A percentile compares a stretch with the other conserved stretches of the same genome.
phyloP scores from a whole-genome alignment of 2,113 vertebrate genomes.

The Tyrannus savana region DNA sequence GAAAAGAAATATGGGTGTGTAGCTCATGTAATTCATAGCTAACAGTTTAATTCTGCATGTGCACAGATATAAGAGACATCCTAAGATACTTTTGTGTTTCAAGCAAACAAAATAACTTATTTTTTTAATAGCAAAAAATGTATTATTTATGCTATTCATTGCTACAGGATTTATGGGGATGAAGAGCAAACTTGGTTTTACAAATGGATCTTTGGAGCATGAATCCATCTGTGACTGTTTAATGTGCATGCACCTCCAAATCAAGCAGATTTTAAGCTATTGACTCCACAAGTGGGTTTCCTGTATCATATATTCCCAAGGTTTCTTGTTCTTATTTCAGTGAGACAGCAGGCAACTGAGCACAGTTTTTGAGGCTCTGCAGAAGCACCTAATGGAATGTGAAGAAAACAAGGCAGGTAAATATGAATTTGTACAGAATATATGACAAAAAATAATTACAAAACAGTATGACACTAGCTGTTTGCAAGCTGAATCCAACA shows the following conservation, averaged over 20 bases:
- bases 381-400: not conserved
- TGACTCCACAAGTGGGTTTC: not conserved
- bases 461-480: not conserved
- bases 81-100: not conserved
- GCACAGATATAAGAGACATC: not conserved
- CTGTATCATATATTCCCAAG: not conserved
- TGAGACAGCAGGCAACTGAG: not conserved
- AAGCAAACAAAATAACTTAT: not conserved
- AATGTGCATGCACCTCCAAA: not conserved
- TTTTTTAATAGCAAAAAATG: not conserved
- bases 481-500: not conserved
- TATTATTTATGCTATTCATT: not conserved
- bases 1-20: not conserved
- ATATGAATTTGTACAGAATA: not conserved
- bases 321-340: not conserved
- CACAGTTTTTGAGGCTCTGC: not conserved
- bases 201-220: not conserved
- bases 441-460: not conserved
- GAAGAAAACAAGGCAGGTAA: not conserved
- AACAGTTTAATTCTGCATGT: not conserved
- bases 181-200: not conserved
- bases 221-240: not conserved
- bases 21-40: not conserved
- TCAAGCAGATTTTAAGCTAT: not conserved
- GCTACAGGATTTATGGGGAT: not conserved